Evolutionary conservation across 2,888 invertebrate genomes (phyloP), one percentile per base, ranked within the genome.

Genomic region (Drosophila sordidula): DNA sequence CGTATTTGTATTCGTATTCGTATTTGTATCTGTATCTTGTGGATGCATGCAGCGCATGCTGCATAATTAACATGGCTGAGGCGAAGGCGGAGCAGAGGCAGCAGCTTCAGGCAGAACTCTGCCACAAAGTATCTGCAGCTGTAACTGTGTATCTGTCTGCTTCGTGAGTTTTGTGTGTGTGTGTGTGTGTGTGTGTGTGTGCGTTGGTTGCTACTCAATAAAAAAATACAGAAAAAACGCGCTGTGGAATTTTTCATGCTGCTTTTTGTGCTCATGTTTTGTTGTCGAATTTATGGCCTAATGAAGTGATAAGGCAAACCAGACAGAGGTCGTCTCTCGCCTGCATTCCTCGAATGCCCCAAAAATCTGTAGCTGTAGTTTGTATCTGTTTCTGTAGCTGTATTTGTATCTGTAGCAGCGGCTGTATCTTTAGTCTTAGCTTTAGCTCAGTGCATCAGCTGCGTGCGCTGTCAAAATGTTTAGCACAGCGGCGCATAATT

Each of bases 401-500:
- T 58, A 32, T 32, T 39, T 61, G 41, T 54, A 58, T 44, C 46
- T 65, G 62, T 67, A 9, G 9, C 8, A 52, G 8, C 29, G 29
- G 29, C 12, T 12, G 34, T 34, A 34, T 34, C 34, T 47, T 44
- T 12, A 34, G 41, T 44, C 42, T 22, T 22, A 42, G 46, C 29
- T 51, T 64, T 65, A 51, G 71, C 68, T 25, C 54, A 52, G 59
- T 11, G 50, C 29, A 45, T 39, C 63, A 41, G 59, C 61, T 83
- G 72, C 74, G 66, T 73, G 77, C 59, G 84, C 87, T 89, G 89
- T 90, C 87, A 90, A 89, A 86, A 89, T 90, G 85, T 89, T 90
- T 89, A 87, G 76, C 88, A 69, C 83, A 69, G 56, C 67, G 41
- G 67, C 63, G 79, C 86, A 89, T 85, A 75, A 83, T 83, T 83